Conservation (phyloP, 1,140 invertebrate genomes). For the Musca vetustissima region DNA sequence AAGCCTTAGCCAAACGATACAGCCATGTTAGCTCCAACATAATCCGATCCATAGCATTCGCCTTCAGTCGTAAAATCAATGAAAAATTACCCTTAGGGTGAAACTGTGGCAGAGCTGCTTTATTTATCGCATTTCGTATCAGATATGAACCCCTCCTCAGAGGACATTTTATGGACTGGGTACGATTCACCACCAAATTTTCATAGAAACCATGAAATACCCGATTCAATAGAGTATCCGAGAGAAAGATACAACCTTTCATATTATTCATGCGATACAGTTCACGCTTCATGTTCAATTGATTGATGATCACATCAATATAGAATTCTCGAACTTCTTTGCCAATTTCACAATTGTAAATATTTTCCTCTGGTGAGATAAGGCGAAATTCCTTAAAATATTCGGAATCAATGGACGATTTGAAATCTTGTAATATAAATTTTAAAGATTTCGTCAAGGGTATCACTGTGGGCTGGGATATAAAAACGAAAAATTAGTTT, state of each 20-base stretch:
- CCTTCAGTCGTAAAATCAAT: neutral
- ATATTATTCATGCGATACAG: neutral
- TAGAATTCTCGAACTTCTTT: neutral
- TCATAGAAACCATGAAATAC: conserved; percentile 16
- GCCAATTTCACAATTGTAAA: neutral
- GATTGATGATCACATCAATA: neutral
- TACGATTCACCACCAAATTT: neutral
- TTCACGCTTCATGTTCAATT: neutral
- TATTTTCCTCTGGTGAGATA: neutral
- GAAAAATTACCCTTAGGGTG: conserved; percentile 9
- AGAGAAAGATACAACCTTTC: conserved; percentile 2
- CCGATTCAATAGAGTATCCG: neutral
- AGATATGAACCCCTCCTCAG: neutral
- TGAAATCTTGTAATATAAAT: neutral
- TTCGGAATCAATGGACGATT: neutral
- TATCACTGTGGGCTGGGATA: neutral
- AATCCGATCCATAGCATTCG: neutral
- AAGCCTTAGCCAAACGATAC: neutral
- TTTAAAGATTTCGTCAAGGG: neutral
- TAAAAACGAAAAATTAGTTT: too few relatives aligned
- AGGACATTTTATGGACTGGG: neutral
- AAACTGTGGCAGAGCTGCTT: neutral
- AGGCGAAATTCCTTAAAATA: neutral
- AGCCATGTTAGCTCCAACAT: neutral
- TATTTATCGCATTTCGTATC: neutral